phyloP scores from a whole-genome alignment of 2,888 invertebrate species.

The Aspidiotus rigidus region DNA sequence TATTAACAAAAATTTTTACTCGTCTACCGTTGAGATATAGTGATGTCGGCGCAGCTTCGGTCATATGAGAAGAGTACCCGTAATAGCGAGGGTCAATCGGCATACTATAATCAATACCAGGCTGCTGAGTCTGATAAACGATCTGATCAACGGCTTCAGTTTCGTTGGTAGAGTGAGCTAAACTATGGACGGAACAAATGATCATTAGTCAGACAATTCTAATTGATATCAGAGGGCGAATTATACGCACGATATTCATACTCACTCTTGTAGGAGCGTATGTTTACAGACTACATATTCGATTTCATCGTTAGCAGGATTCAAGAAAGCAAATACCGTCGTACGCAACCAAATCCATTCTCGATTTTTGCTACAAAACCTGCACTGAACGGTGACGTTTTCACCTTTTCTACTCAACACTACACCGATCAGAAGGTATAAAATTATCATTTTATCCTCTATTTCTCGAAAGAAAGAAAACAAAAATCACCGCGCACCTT shows the following conservation, averaged over 20 bases:
- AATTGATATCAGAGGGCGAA: too few species aligned
- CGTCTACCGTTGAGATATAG: conserved; percentile 43
- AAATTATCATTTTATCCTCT: conserved; percentile 21
- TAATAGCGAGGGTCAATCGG: conserved; percentile 44
- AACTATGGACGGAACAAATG: conserved; percentile 3
- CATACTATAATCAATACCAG: conserved; percentile 64
- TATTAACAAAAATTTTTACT: neutral
- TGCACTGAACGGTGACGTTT: conserved; percentile 90
- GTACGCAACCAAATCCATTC: conserved; percentile 95
- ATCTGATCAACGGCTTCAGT: conserved; percentile 30
- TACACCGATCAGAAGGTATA: too few species aligned
- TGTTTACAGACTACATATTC: conserved; percentile 99
- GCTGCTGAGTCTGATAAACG: conserved; percentile 37
- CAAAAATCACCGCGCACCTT: conserved; percentile 54
- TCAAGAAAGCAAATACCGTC: conserved; percentile 95
- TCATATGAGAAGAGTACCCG: conserved; percentile 47
- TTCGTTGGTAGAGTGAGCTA: conserved; percentile 36
- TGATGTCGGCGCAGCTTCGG: conserved; percentile 38
- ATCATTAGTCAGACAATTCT: too few species aligned
- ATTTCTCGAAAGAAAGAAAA: too few species aligned
- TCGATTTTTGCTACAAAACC: conserved; percentile 87
- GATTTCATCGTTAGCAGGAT: conserved; percentile 96
- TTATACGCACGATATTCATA: neutral
- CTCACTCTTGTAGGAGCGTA: conserved; percentile 45
- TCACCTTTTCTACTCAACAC: conserved; percentile 94